Percentiles rank a stretch among this genome's conserved stretches.
phyloP scores from a whole-genome alignment of 2,888 invertebrate species.

The Didymodactylos carnosus region DNA sequence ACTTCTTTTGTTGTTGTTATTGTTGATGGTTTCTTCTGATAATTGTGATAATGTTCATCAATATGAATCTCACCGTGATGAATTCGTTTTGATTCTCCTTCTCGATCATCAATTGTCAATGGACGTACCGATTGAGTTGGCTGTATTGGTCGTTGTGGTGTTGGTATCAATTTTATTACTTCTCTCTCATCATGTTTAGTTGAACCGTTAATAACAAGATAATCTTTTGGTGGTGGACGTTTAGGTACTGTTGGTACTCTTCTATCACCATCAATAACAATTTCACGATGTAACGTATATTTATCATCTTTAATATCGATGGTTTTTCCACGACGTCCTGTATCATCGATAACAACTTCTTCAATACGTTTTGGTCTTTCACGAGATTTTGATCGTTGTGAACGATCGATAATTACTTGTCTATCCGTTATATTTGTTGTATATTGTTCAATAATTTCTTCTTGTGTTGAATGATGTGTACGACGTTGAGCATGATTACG shows the following conservation, averaged over 20 bases:
- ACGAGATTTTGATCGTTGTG: not conserved
- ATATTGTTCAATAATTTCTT: not conserved
- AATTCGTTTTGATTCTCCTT: not conserved
- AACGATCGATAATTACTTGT: not conserved
- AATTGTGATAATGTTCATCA: not conserved
- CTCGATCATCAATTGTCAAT: not conserved
- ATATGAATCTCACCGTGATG: not conserved
- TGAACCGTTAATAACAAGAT: not conserved
- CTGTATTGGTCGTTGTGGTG: not conserved
- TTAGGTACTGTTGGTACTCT: not conserved
- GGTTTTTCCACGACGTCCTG: not conserved
- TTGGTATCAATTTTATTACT: not conserved
- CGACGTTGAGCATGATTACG: not conserved
- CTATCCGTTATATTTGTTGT: not conserved
- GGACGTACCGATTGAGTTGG: not conserved
- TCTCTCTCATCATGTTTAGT: not conserved
- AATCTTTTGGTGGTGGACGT: not conserved
- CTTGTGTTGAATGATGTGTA: not conserved
- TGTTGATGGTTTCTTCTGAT: not conserved
- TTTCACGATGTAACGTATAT: not conserved
- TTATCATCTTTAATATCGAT: not conserved
- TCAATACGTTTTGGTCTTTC: not conserved
- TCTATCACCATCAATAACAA: not conserved
- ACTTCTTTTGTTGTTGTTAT: not conserved
- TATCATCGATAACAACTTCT: not conserved